phyloP scores from a whole-genome alignment of 2,113 vertebrate species.

The Myrmecophaga tridactyla region DNA sequence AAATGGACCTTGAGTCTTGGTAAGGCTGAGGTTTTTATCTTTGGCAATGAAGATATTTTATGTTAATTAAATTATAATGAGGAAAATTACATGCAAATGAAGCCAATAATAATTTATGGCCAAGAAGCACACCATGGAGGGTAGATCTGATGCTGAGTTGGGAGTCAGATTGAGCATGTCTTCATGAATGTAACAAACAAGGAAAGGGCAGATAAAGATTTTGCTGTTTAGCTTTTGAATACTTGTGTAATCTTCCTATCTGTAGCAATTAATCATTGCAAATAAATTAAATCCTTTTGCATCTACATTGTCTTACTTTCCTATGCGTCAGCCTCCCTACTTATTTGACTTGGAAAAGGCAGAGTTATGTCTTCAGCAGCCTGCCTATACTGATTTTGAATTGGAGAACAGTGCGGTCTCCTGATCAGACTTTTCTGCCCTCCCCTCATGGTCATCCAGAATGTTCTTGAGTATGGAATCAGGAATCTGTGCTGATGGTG shows the following conservation, averaged over 20 bases:
- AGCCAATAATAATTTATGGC: background rate
- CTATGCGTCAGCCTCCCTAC: background rate
- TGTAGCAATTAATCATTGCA: background rate
- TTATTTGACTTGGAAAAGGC: background rate
- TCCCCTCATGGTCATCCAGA: too few species aligned
- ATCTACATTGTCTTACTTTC: background rate
- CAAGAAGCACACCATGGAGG: background rate
- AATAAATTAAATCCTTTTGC: background rate
- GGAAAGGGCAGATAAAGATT: too few species aligned
- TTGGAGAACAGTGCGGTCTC: background rate
- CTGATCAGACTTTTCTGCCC: background rate
- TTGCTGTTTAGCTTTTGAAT: background rate
- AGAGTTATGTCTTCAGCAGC: background rate
- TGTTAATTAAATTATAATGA: background rate
- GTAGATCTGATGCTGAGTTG: background rate
- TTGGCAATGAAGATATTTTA: background rate
- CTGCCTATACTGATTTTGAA: background rate
- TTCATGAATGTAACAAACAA: accelerated
- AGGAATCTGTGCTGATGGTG: background rate
- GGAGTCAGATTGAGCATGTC: background rate
- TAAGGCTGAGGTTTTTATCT: background rate
- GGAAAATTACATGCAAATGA: background rate
- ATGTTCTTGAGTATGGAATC: background rate
- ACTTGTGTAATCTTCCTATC: background rate
- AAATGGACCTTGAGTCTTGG: background rate